A percentile compares a stretch with the other conserved stretches of the same genome.
These are phyloP conservation scores for Lemur catta DNA, from an alignment of 2,797 vertebrate genomes.

Conservation along the genomic window DNA sequence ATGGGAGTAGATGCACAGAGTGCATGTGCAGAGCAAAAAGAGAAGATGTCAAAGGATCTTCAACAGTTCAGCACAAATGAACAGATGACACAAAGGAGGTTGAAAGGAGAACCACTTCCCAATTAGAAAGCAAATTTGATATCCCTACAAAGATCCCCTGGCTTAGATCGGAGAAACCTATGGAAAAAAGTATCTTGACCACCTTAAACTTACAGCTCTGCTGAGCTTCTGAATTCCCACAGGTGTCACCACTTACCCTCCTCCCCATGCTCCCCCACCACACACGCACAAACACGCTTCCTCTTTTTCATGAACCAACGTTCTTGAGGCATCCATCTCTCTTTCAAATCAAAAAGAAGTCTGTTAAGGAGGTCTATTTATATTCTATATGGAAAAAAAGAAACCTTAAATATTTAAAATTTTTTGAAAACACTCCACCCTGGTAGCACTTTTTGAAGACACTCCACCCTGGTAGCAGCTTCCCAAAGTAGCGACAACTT, in stretches of 20 bases:
- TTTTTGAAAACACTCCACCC: neutral
- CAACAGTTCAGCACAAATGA: neutral
- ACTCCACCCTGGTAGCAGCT: neutral
- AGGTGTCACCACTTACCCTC: too few relatives aligned
- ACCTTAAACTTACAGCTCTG: neutral
- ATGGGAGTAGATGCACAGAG: neutral
- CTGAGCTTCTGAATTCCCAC: neutral
- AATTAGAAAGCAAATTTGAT: neutral
- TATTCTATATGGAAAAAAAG: neutral
- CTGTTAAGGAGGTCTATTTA: neutral
- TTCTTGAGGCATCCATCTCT: neutral
- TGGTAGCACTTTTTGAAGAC: neutral
- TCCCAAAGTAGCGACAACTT: neutral
- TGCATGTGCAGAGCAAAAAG: neutral
- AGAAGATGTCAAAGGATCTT: neutral
- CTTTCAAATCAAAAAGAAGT: conserved; percentile 7
- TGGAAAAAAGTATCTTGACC: neutral
- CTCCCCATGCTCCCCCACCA: neutral
- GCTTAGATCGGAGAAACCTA: neutral
- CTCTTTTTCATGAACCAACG: neutral
- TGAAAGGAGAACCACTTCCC: neutral
- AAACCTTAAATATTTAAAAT: neutral
- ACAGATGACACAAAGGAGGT: neutral
- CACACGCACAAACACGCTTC: neutral
- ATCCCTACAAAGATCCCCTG: neutral